Evolutionary conservation across 1,140 invertebrate genomes (phyloP).

Genomic region (Drosophila pandora): DNA sequence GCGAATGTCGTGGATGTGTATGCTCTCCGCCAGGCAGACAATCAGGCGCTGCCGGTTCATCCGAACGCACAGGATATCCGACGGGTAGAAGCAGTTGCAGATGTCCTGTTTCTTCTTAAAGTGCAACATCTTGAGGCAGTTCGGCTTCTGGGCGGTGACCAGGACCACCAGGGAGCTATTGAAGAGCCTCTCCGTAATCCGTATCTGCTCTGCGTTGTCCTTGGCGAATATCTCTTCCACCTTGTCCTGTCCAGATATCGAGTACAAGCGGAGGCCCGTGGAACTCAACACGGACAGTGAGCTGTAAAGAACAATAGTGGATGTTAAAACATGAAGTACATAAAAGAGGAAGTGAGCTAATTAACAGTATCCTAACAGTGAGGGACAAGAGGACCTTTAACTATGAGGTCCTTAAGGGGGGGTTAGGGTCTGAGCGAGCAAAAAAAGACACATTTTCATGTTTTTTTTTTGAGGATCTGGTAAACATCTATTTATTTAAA

Average conservation of each 20-base stretch:
- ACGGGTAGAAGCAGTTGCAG: conserved; percentile 98
- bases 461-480: too few species aligned
- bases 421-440: too few species aligned
- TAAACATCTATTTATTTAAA: too few species aligned
- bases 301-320: conserved; percentile 23
- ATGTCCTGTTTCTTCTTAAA: conserved; percentile 99
- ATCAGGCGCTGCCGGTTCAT: conserved; percentile 97
- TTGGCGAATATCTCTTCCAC: conserved; percentile 82
- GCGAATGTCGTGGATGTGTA: conserved; percentile 99
- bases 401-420: too few species aligned
- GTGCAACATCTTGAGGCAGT: conserved; percentile 91
- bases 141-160: conserved; percentile 78
- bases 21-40: conserved; percentile 98
- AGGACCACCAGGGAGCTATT: conserved; percentile 82
- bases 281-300: conserved; percentile 73
- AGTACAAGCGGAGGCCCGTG: conserved; percentile 70
- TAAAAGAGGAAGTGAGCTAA: too few species aligned
- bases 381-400: too few species aligned
- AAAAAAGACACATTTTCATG: too few species aligned
- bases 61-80: conserved; percentile 97
- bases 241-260: conserved; percentile 70
- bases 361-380: too few species aligned
- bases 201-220: conserved; percentile 78
- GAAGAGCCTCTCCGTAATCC: conserved; percentile 82
- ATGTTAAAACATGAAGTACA: too few species aligned